A percentile compares a stretch with the other conserved stretches of the same genome.
phyloP scores from a whole-genome alignment of 2,113 vertebrate genomes.

The Coptodon rendalli region DNA sequence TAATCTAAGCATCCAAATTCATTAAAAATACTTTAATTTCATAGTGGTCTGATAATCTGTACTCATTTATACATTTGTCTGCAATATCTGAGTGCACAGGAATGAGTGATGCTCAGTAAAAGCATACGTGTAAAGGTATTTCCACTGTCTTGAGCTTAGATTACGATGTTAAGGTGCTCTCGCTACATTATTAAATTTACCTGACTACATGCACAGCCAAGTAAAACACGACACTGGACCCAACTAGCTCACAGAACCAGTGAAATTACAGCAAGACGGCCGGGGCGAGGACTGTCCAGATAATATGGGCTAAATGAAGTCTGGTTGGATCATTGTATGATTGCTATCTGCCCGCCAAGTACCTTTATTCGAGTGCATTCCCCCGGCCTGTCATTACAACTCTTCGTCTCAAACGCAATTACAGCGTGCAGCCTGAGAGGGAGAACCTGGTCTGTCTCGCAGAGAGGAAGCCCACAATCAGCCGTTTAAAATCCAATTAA shows the following conservation, averaged over 20 bases:
- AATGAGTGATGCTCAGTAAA: neutral
- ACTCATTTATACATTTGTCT: neutral
- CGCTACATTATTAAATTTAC: neutral
- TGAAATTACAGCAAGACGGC: neutral
- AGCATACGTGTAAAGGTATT: neutral
- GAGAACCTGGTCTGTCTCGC: neutral
- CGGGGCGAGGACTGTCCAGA: neutral
- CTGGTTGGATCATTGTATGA: conserved; percentile 27
- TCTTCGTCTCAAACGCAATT: neutral
- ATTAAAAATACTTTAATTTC: neutral
- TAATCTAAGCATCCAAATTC: neutral
- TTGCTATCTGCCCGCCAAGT: conserved; percentile 21
- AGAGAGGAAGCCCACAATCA: neutral
- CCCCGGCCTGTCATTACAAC: conserved; percentile 1
- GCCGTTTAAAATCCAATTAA: conserved; percentile 25
- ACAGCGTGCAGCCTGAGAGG: neutral
- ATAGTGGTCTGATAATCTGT: neutral
- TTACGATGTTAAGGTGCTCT: neutral
- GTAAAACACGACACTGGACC: neutral
- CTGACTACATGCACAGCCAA: neutral
- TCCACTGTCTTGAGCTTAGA: neutral
- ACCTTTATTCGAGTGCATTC: conserved; percentile 10
- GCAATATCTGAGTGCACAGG: neutral
- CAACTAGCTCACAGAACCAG: neutral
- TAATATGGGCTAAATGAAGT: conserved; percentile 16